Base-by-base conservation (phyloP, 2,888 invertebrate genomes). In the Metallyticus violacea region DNA sequence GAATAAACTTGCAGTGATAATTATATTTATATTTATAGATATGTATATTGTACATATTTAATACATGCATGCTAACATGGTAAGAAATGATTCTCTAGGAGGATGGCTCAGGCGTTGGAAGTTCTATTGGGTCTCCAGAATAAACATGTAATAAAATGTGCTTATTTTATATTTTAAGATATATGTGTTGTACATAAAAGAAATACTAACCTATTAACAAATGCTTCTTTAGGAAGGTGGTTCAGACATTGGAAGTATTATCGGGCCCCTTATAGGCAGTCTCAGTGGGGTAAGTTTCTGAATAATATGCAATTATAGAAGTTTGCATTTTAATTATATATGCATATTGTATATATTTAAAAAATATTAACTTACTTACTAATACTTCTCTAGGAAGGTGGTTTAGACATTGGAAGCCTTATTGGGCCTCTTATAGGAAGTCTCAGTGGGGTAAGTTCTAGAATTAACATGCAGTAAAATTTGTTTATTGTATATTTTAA, bases 371-470 rank as follows among this genome's bases (percentile, higher is more conserved):
- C n/a, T 77, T 81, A 22, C 6, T 2, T 28, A 79, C 26, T 6
- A 79, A 27, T 15, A 79, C 26, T 79, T 6, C 4, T 79, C 15
- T 28, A 79, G 79, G 79, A 27, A 26, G 79, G 26, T 26, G 79
- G 79, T 5, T 26, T 40, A 1, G 40, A 85, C 82, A 27, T 85
- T 77, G 30, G 81, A 15, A 81, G 82, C 26, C 77, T 86, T 4
- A 29, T 86, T 4, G 79, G 79, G 6, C 85, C 85, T 28, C 84
- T 88, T 5, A 30, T 85, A 4, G 87, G 87, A 15, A 25, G 79
- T 15, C 85, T 84, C 78, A 86, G 86, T 40, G 87, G 88, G 87
- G 88, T 88, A 86, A 88, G 81, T 40, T 27, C 6, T 25, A 27
- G 9, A 15, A 5, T 22, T 1, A 77, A 4, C 9, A 6, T 25